phyloP scores from a whole-genome alignment of 2,113 vertebrate genomes.

The Eclectus roratus region DNA sequence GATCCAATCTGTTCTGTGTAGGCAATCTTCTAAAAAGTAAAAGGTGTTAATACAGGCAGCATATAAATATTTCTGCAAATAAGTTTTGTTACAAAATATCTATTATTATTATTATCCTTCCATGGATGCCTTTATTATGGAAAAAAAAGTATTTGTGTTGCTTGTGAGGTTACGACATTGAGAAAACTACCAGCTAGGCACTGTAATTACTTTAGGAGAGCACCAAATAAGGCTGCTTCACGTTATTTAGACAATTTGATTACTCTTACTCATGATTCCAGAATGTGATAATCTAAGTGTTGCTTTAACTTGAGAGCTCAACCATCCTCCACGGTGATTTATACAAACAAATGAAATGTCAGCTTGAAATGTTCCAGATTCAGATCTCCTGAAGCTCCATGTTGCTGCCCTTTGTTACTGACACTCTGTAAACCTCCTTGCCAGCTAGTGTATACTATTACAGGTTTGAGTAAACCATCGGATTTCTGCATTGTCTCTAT shows the following conservation, averaged over 20 bases:
- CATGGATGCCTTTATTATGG: not conserved
- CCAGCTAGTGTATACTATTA: not conserved
- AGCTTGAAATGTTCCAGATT: slow-evolving; percentile 9
- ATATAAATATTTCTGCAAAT: not conserved
- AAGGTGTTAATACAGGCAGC: not conserved
- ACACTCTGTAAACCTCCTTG: not conserved
- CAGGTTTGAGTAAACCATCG: not conserved
- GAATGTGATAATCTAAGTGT: slow-evolving; percentile 41
- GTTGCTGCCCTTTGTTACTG: not conserved
- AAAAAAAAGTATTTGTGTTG: slow-evolving; percentile 13
- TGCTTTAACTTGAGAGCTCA: slow-evolving; percentile 50
- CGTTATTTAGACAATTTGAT: slow-evolving; percentile 65
- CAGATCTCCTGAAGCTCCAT: not conserved
- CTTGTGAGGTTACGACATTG: not conserved
- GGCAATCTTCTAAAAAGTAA: slow-evolving; percentile 27
- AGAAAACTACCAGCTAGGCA: slow-evolving; percentile 47
- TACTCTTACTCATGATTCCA: slow-evolving; percentile 56
- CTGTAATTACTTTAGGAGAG: slow-evolving; percentile 54
- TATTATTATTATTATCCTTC: slow-evolving; percentile 38
- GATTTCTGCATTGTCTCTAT: not conserved
- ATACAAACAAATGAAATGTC: slow-evolving; percentile 43
- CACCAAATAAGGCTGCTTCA: slow-evolving; percentile 27
- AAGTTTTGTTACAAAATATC: not conserved
- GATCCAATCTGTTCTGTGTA: not conserved
- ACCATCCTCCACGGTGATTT: slow-evolving; percentile 14